These are phyloP conservation scores for Bradypus variegatus DNA, from an alignment of 2,797 vertebrate species.

Conservation along the genomic window DNA sequence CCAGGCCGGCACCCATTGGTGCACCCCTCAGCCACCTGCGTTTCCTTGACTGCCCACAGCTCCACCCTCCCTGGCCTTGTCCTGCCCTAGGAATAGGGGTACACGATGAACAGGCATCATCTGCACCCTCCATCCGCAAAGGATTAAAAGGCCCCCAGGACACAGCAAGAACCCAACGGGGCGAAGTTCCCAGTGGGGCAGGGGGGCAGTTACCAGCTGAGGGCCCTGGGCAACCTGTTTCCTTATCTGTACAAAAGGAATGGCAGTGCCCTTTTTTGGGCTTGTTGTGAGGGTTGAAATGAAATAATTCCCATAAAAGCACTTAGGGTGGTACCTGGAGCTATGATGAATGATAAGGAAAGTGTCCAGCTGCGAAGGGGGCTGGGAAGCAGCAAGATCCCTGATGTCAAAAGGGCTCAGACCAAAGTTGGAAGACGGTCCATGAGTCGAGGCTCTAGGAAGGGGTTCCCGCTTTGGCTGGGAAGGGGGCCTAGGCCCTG, in stretches of 20 bases:
- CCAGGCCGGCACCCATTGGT: background rate
- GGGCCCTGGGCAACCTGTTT: background rate
- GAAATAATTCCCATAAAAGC: background rate
- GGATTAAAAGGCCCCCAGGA: background rate
- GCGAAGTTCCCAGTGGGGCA: background rate
- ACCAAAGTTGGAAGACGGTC: background rate
- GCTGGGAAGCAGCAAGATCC: background rate
- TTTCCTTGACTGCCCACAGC: background rate
- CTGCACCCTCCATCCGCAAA: background rate
- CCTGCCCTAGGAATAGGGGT: no score
- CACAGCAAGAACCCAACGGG: background rate
- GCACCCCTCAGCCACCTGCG: background rate
- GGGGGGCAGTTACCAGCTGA: background rate
- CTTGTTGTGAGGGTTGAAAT: background rate
- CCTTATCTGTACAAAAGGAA: background rate
- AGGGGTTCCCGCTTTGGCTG: background rate
- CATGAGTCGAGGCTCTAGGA: background rate
- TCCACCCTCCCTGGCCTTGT: background rate
- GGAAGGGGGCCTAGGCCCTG: background rate
- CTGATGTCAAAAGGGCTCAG: background rate
- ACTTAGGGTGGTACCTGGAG: background rate
- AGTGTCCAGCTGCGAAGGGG: background rate
- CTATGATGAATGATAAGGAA: background rate
- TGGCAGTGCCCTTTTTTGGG: no score
- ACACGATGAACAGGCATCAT: background rate